A percentile compares a stretch with the other conserved stretches of the same genome.
phyloP scores from a whole-genome alignment of 2,888 invertebrate species.

The Drosophila niveifrons region DNA sequence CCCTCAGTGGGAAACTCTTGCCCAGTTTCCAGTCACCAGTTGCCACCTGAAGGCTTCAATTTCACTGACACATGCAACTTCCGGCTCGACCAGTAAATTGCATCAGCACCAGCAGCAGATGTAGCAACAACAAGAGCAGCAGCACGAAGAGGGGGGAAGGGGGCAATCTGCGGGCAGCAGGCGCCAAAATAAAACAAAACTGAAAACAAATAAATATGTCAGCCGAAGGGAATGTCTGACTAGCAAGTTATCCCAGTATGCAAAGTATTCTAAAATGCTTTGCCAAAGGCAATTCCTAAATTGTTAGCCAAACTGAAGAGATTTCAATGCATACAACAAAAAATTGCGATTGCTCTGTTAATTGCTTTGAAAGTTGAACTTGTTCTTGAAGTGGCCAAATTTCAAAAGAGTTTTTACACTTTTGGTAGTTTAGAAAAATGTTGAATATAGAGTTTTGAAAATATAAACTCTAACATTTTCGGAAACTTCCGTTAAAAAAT shows the following conservation, averaged over 20 bases:
- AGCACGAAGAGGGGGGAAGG: no score
- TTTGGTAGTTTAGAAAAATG: no score
- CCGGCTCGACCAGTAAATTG: constrained; percentile 74
- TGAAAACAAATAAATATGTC: background rate
- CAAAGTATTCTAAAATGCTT: background rate
- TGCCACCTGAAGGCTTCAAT: constrained; percentile 46
- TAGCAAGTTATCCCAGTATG: constrained; percentile 2
- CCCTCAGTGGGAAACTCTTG: constrained; percentile 9
- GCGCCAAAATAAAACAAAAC: constrained; percentile 28
- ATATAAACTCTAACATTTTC: no score
- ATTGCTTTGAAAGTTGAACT: no score
- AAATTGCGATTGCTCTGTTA: no score
- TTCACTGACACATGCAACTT: constrained; percentile 77
- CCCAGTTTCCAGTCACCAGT: constrained; percentile 10
- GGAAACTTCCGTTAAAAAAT: no score
- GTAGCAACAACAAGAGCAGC: background rate
- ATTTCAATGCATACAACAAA: no score
- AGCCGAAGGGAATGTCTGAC: background rate
- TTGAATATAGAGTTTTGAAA: no score
- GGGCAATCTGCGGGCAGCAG: constrained; percentile 59
- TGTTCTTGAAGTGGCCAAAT: no score
- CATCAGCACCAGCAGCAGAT: constrained; percentile 54
- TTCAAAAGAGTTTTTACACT: no score
- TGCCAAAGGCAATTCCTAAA: no score
- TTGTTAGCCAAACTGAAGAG: no score